Percentiles rank a stretch among this genome's conserved stretches.
Evolutionary conservation across 2,797 vertebrate species (phyloP).

Genomic region (Schizothorax lantsangensis): DNA sequence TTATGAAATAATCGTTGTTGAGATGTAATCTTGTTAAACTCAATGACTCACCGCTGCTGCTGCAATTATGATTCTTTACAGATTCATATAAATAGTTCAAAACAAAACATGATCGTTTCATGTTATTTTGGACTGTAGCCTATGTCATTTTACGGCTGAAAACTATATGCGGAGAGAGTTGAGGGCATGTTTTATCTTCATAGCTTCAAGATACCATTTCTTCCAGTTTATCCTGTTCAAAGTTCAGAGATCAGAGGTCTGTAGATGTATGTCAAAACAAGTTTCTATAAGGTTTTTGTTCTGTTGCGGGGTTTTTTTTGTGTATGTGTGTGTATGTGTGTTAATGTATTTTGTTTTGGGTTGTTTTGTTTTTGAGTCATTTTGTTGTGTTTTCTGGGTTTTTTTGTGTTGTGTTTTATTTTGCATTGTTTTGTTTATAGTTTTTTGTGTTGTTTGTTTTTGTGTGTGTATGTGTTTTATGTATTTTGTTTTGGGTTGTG

Average conservation of each 20-base stretch:
- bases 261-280: not conserved
- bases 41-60: not conserved
- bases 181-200: not conserved
- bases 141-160: not conserved
- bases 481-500: no score
- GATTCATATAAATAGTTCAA: not conserved
- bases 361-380: no score
- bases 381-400: no score
- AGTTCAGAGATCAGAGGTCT: constrained; percentile 5
- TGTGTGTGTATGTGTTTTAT: no score
- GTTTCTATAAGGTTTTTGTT: not conserved
- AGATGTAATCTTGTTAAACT: not conserved
- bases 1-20: not conserved
- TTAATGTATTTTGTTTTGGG: no score
- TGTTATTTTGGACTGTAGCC: not conserved
- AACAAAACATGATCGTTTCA: not conserved
- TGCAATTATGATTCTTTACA: not conserved
- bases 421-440: no score
- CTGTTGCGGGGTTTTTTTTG: no score
- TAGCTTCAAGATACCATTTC: not conserved
- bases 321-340: no score
- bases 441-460: no score
- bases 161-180: not conserved
- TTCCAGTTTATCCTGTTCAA: not conserved
- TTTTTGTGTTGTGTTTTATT: no score